Evolutionary conservation across 2,113 vertebrate species (phyloP), one percentile per base, ranked within the genome.

Genomic region (Chaetura pelagica): DNA sequence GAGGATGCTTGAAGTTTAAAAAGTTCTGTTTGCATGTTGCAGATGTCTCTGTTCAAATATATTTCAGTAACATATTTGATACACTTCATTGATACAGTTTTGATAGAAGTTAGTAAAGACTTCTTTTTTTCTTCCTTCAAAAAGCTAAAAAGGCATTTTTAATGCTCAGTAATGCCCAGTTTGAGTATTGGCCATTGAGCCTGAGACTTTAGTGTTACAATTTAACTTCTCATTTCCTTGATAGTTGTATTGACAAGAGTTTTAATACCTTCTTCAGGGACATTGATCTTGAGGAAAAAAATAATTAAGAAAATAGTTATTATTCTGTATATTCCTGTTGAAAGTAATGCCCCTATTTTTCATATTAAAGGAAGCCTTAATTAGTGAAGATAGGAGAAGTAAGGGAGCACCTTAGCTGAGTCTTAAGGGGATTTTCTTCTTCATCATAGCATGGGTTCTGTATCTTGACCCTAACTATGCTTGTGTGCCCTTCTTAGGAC

Each of bases 211-310:
- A 68, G n/a, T 22, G 32, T 86, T 42, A 52, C 12, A 19, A 63
- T 66, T 42, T 42, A 62, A 67, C 10, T 92, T 72, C 29, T 40
- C 8, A 30, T 59, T 34, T 7, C 55, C 80, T 88, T 76, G 23
- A 7, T 52, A 48, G 10, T 57, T 13, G 1, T 24, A 15, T 48
- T 87, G n/a, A 34, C 13, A 34, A 19, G 10, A 1, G 1, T 4
- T 1, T 67, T 78, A 14, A 35, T 78, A 30, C 22, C 7, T n/a
- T 79, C 46, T 75, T 72, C 18, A 23, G 44, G 26, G 61, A 71
- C 66, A 49, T 49, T 7, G 57, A 30, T 51, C 27, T 71, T 49
- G 23, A 8, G 15, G 19, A 61, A 14, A 46, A 74, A 64, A 40
- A 30, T 55, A 11, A 40, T 2, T 27, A 19, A 42, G 5, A 19